Base-by-base conservation (phyloP, 2,888 invertebrate species). In the Acanthosepion lycidas region DNA sequence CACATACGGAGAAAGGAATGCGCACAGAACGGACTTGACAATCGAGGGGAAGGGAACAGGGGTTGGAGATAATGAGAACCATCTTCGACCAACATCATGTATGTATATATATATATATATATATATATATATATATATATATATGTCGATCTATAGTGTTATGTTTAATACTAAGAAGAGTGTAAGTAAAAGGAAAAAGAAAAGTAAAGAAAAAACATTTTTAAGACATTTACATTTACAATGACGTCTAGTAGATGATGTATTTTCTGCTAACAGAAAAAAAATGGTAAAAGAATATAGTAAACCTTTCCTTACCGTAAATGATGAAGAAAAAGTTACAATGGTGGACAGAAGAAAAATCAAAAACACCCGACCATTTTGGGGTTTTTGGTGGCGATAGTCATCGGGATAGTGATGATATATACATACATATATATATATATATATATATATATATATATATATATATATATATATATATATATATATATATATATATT, bases 1-100 rank as follows among this genome's bases (percentile, higher is more conserved):
- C 78, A 78, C 78, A 78, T n/a, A 78, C 78, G n/a, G 78, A 78
- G 78, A 78, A n/a, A 78, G 78, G 78, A 78, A 78, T 78, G 33
- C 78, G 18, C 33, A 33, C 78, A 33, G n/a, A 12, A n/a, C n/a
- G 78, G 78, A 78, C 78, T n/a, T 78, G 78, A 78, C 15, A n/a
- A 78, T 78, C 15, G 15, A 78, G n/a, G 78, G 78, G n/a, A 23
- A n/a, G n/a, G 78, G 33, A n/a, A n/a, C n/a, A 15, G n/a, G 78
- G 59, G 59, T 59, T 23, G 59, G 15, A 78, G n/a, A n/a, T n/a
- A 3, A 78, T 78, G 3, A n/a, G 78, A n/a, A 78, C n/a, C 9
- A 78, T 15, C 9, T 12, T 78, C 78, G 20, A 78, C 78, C 9
- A 78, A 48, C 28, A 48, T 92, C 28, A 48, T 92, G 49, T 12